Evolutionary conservation across 92 coral and sea anemone species (phyloP), one percentile per base, ranked within the genome.

Genomic region (Montipora capitata): DNA sequence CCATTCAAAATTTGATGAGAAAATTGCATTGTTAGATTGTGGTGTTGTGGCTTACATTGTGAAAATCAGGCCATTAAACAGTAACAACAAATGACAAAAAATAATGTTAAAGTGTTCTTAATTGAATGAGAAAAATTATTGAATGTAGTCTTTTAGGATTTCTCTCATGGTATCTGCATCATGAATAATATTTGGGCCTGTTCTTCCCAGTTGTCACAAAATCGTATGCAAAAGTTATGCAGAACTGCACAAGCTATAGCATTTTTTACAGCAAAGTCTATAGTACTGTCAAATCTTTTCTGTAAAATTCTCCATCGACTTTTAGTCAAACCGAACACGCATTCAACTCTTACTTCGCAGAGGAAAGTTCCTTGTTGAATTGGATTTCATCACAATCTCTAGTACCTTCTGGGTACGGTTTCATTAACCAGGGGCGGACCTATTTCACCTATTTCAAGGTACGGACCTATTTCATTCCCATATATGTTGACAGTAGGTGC

Each of bases 381-480:
- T 20, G 62, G 6, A 80, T 81, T 74, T 81, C 91, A 14, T 69
- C 38, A 7, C 54, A 59, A 80, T 80, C 81, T 71, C 76, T 14
- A 12, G 90, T 86, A 48, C 90, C 90, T 68, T 61, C 3, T 18
- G 45, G 35, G 35, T 86, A 86, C 27, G 80, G 91, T 75, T 82
- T 80, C 72, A 58, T 87, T 10, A 79, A 52, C 91, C 91, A 87
- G 8, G 74, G 85, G 81, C 35, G 92, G 92, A n/a, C 88, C 57
- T 8, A 45, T 45, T 45, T 45, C 0, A 2, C n/a, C n/a, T n/a
- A n/a, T n/a, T n/a, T n/a, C n/a, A 4, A 45, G 5, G 45, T 88
- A 88, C 35, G 92, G 92, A n/a, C 88, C 57, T 8, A 45, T 45
- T 45, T 45, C 0, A 2, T 45, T 45, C 5, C 51, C 51, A 45